A percentile compares a stretch with the other conserved stretches of the same genome.
These are phyloP conservation scores for Andrena marginata DNA, from an alignment of 2,888 invertebrate genomes.

Conservation along the genomic window DNA sequence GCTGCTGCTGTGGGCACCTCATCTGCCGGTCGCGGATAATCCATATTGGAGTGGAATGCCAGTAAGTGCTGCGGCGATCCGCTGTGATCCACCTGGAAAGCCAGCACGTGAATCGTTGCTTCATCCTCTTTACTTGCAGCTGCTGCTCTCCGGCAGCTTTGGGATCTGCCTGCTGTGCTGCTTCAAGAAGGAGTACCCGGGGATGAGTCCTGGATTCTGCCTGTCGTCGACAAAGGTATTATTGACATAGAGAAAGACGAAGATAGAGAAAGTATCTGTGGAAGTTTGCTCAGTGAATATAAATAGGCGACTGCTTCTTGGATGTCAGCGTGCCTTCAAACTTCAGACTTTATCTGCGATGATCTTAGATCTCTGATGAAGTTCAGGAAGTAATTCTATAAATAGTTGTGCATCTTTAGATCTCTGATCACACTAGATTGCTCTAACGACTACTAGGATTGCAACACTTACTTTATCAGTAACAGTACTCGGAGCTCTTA, in stretches of 20 bases:
- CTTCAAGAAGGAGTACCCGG: slow-evolving; percentile 80
- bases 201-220: slow-evolving; percentile 79
- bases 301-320: no score
- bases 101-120: background rate
- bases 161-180: slow-evolving; percentile 81
- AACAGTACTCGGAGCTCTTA: no score
- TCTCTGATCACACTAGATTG: no score
- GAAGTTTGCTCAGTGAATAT: background rate
- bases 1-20: slow-evolving; percentile 88
- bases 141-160: slow-evolving; percentile 80
- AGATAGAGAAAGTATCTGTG: no score
- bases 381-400: no score
- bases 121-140: slow-evolving; percentile 61
- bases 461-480: background rate
- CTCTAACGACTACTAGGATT: background rate
- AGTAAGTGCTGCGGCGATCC: slow-evolving; percentile 82
- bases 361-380: no score
- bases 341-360: no score
- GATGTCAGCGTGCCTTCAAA: no score
- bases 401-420: no score
- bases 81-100: background rate
- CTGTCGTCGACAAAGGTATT: slow-evolving; percentile 77
- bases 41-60: slow-evolving; percentile 89
- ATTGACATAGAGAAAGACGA: no score
- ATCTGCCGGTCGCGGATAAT: slow-evolving; percentile 87